phyloP scores from a whole-genome alignment of 2,888 invertebrate species.

The Gryllus longicercus region DNA sequence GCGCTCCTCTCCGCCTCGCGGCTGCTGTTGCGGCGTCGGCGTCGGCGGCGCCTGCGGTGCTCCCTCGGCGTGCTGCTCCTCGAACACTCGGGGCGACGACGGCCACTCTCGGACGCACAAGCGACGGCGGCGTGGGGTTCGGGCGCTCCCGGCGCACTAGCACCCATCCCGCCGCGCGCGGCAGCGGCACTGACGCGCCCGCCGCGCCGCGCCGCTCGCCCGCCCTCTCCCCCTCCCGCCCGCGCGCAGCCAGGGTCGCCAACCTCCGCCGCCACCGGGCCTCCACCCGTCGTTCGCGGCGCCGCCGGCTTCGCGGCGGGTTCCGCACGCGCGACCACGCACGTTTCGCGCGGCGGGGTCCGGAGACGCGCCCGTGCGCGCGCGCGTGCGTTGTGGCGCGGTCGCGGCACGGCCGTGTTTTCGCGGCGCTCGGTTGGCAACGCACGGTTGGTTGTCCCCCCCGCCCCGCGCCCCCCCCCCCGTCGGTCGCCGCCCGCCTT shows the following conservation, averaged over 20 bases:
- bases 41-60: too few species aligned
- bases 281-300: neutral
- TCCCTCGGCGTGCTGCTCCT: too few species aligned
- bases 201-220: constrained; percentile 17
- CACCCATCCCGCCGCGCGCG: constrained; percentile 18
- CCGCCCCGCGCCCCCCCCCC: neutral
- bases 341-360: too few species aligned
- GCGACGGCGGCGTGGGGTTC: too few species aligned
- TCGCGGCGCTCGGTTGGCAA: neutral
- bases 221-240: neutral
- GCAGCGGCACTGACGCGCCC: neutral
- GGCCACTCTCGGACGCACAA: too few species aligned
- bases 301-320: too few species aligned
- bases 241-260: neutral
- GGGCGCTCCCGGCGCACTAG: neutral
- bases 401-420: neutral
- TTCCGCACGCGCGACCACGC: too few species aligned
- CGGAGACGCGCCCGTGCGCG: neutral
- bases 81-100: too few species aligned
- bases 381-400: neutral
- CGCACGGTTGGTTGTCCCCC: neutral
- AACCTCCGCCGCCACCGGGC: neutral
- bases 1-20: neutral
- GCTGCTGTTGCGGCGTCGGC: too few species aligned
- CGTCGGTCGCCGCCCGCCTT: constrained; percentile 5